These are phyloP conservation scores for Cinara cedri DNA, from an alignment of 2,888 invertebrate genomes.

Conservation along the genomic window DNA sequence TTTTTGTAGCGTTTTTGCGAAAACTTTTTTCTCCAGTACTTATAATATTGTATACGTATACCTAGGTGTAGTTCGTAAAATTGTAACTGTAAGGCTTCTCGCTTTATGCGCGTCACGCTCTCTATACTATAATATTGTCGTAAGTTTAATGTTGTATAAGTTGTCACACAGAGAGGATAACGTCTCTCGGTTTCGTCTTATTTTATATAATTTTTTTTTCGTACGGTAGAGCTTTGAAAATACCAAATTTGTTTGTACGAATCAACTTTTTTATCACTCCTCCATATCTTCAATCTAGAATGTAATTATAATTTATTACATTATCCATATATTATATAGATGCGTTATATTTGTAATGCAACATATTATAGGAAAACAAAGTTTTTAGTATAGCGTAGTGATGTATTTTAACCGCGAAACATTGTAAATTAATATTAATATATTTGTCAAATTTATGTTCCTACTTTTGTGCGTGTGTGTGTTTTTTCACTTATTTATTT, in stretches of 20 bases:
- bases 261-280: too few species aligned
- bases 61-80: too few species aligned
- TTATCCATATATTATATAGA: constrained; percentile 17
- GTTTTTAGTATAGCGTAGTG: too few species aligned
- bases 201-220: not conserved
- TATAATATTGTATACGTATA: too few species aligned
- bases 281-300: too few species aligned
- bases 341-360: not conserved
- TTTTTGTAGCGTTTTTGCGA: too few species aligned
- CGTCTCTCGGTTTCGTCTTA: constrained; percentile 8
- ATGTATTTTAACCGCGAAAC: constrained; percentile 42
- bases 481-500: constrained; percentile 33
- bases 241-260: constrained; percentile 23
- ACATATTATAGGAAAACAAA: too few species aligned
- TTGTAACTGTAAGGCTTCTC: not conserved
- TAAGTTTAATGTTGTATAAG: too few species aligned
- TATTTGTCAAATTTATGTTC: constrained; percentile 54
- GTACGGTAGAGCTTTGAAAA: constrained; percentile 11
- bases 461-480: constrained; percentile 40
- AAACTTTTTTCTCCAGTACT: too few species aligned
- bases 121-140: too few species aligned
- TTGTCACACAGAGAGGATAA: constrained; percentile 29
- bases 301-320: too few species aligned
- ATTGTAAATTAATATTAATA: constrained; percentile 22
- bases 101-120: not conserved